Base-by-base conservation (phyloP, 2,797 vertebrate genomes). In the Taenioides sp. region DNA sequence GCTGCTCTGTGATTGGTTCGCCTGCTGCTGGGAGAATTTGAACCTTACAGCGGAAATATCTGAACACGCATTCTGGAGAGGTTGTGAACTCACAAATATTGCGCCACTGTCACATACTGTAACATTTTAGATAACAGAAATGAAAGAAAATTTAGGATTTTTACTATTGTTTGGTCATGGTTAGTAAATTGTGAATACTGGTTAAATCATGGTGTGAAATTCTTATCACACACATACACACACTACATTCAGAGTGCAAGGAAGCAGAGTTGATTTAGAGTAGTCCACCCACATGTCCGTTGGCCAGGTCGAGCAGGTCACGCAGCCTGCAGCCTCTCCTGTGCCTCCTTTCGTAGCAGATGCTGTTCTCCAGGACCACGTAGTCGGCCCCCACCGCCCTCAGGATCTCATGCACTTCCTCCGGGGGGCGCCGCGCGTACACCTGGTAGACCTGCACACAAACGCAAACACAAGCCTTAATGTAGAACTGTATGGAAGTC, bases 351-450 rank as follows among this genome's bases (percentile, higher is more conserved):
- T 98, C 98, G 0, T 95, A 97, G 79, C 98, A 99, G 86, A 98
- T 96, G 87, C 97, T 99, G 93, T 99, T 97, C 73, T 99, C 98
- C 71, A 99, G 86, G 70, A 99, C 95, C 67, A 97, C 91, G 0
- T 96, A 99, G 88, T 99, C 95, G 0, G 97, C 89, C 27, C 96
- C 96, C 0, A 92, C 92, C 14, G 94, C 93, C 23, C 88, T 87
- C 83, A 99, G 90, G 75, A 97, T 93, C 0, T 80, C 37, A 27
- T 97, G 37, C 47, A 99, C 94, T 0, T 97, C 96, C 70, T 95
- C 93, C 0, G 96, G 95, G 16, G 96, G 91, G 11, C 91, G 92
- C 23, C 92, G 95, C 0, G 97, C 96, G 0, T 99, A 98, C 71
- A 98, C 92, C 92, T 99, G 97, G 87, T 99, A 99, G 54, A 99